phyloP scores from a whole-genome alignment of 2,888 invertebrate genomes.

The Oxyteleia sp. region DNA sequence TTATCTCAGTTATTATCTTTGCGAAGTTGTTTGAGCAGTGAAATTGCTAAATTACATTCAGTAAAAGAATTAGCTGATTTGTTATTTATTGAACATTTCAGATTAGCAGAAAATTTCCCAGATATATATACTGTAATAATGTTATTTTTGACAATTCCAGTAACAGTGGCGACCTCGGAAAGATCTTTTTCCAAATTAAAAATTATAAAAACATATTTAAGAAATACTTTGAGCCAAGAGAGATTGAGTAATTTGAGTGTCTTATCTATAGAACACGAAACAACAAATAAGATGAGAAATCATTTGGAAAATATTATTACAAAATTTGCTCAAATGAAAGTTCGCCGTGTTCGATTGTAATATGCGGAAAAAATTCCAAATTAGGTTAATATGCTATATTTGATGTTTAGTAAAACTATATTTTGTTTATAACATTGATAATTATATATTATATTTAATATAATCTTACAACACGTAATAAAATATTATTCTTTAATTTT shows the following conservation, averaged over 20 bases:
- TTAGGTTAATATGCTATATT: no score
- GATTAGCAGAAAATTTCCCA: conserved; percentile 57
- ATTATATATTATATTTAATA: no score
- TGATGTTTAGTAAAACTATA: no score
- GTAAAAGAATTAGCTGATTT: conserved; percentile 48
- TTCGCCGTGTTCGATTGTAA: conserved; percentile 19
- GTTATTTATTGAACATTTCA: conserved; percentile 42
- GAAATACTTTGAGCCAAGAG: conserved; percentile 57
- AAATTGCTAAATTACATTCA: conserved; percentile 44
- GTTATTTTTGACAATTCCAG: conserved; percentile 52
- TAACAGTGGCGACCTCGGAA: conserved; percentile 56
- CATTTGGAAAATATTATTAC: conserved; percentile 66
- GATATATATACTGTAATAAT: conserved; percentile 44
- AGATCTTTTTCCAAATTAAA: conserved; percentile 59
- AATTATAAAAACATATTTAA: conserved; percentile 51
- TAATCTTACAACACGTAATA: no score
- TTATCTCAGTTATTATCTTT: conserved; percentile 50
- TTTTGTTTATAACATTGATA: no score
- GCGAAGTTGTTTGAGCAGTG: conserved; percentile 44
- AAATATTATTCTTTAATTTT: no score
- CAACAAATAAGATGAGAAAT: conserved; percentile 43
- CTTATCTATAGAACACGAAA: conserved; percentile 53
- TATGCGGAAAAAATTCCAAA: neutral
- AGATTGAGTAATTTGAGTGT: conserved; percentile 60
- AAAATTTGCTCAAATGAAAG: conserved; percentile 60